Base-by-base conservation (phyloP, 2,797 vertebrate genomes). In the Pempheris klunzingeri region DNA sequence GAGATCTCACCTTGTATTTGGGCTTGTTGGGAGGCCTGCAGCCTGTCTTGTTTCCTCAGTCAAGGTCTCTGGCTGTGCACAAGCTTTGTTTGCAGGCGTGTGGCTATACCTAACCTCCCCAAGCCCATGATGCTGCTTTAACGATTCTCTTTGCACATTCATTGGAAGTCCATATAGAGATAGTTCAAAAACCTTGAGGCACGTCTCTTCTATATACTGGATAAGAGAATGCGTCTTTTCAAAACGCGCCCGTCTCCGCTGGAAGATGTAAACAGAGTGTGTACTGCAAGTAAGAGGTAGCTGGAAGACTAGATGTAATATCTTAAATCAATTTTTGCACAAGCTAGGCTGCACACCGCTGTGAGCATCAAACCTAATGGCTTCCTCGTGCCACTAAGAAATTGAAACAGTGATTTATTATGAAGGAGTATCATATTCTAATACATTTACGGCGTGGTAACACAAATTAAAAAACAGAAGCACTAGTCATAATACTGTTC, bases 31-130 rank as follows among this genome's bases (percentile, higher is more conserved):
- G 39, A 73, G 54, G 59, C 67, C 30, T 75, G 8, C 12, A 15
- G 36, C 14, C 58, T 36, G 49, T 66, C n/a, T n/a, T 7, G 32
- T 57, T 77, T 24, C 62, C 9, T 59, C 12, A 20, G 9, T 78
- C n/a, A 36, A 43, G 43, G 54, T 43, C 50, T 46, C 4, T 59
- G 32, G 43, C 36, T 38, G 32, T 22, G 63, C 44, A 18, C 36
- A 47, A 43, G 66, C 20, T 84, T 71, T 81, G 72, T 82, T 77
- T 81, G 52, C 53, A 60, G 53, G 85, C 70, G n/a, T 60, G 61
- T n/a, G 36, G 34, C 44, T n/a, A 5, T 36, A 60, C 46, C 61
- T 59, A 71, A 53, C 44, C 24, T 2, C 4, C 61, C 54, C 44
- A 62, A 72, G 26, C 54, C 12, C 28, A 67, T 41, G 1, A 71